Base-by-base conservation (phyloP, 2,888 invertebrate genomes). In the Perizoma affinitatum region DNA sequence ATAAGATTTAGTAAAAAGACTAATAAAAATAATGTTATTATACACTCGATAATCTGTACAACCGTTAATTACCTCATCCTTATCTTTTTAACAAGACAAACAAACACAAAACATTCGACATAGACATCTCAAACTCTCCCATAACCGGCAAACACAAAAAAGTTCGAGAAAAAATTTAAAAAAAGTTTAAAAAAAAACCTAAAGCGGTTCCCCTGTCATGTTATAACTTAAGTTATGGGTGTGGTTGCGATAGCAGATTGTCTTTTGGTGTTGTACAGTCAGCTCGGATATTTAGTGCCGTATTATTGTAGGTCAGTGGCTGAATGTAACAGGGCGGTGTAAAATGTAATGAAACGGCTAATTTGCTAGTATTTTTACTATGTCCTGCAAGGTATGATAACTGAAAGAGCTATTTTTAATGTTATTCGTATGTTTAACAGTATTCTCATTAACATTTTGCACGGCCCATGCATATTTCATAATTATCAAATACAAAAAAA, bases 181-280 rank as follows among this genome's bases (percentile, higher is more conserved):
- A 46, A 51, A 50, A 50, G 45, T 0, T 34, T 41, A 55, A 51
- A 61, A 50, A 58, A 62, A 57, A 62, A 51, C 10, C 11, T 46
- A 73, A 74, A 69, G 55, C 54, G 54, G 63, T 49, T 50, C 67
- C 22, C 11, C 66, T 73, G 76, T 74, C 75, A 75, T 72, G 74
- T 74, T 71, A 66, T 64, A 65, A 61, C 54, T 63, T 68, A 71
- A 74, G 67, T 73, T 75, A 73, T 71, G 73, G 64, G 66, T 60
- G 69, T 56, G 62, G 59, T 65, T 56, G 35, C 65, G 71, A 73
- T 69, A 74, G 71, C 71, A 69, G 70, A 74, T 73, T 71, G 72
- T 70, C 67, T 76, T 69, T 69, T 67, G 65, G 60, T 65, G 63
- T 61, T 46, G 68, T 69, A 72, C 69, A 67, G 60, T 67, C 67